These are phyloP conservation scores for Cyanoderma ruficeps DNA, from an alignment of 2,113 vertebrate genomes.

Conservation along the genomic window DNA sequence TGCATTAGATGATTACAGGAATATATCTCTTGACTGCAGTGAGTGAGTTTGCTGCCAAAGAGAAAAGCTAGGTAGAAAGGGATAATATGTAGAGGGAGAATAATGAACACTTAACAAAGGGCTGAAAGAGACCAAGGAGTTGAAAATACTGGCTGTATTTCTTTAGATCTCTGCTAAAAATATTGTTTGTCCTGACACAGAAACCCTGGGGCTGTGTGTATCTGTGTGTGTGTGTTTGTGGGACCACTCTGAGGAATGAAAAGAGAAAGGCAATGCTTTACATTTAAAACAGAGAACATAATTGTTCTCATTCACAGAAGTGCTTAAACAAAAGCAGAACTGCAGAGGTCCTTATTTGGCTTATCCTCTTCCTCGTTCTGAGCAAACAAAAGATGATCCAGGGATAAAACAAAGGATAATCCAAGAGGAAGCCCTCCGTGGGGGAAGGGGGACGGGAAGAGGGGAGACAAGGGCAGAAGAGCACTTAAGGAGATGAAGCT, in stretches of 20 bases:
- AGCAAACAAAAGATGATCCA: constrained; percentile 48
- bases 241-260: constrained; percentile 15
- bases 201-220: neutral
- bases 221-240: neutral
- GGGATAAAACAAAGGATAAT: constrained; percentile 41
- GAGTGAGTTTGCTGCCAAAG: neutral
- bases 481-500: constrained; percentile 22
- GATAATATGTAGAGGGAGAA: neutral
- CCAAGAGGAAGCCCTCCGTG: constrained; percentile 37
- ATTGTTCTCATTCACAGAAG: constrained; percentile 21
- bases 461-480: constrained; percentile 3
- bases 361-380: constrained; percentile 25
- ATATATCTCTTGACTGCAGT: neutral
- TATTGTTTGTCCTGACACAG: neutral
- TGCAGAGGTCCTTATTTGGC: neutral
- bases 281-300: neutral
- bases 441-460: neutral
- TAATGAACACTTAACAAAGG: neutral
- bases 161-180: constrained; percentile 13
- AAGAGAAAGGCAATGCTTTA: constrained; percentile 49
- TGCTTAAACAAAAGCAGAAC: constrained; percentile 36
- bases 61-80: neutral
- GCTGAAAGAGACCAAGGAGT: neutral
- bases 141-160: neutral
- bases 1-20: neutral